phyloP scores from a whole-genome alignment of 2,888 invertebrate species.

The Sinelater perroti region DNA sequence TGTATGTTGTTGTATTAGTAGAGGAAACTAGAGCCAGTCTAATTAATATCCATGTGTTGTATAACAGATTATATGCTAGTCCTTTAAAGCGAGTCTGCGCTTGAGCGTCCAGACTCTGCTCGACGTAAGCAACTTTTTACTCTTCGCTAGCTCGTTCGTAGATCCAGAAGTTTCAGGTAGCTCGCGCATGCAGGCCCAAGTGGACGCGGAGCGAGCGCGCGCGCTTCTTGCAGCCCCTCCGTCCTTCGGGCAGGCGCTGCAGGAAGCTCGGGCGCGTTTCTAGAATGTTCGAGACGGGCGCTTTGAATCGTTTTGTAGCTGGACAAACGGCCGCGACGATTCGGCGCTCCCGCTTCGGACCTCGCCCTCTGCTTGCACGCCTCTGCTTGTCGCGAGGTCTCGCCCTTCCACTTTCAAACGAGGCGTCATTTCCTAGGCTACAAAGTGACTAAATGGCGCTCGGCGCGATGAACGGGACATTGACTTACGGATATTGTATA shows the following conservation, averaged over 20 bases:
- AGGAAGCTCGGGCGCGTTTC: too few species aligned
- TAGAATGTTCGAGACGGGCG: too few species aligned
- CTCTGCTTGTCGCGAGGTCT: too few species aligned
- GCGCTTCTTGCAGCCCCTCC: too few species aligned
- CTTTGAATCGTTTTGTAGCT: too few species aligned
- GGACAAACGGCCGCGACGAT: too few species aligned
- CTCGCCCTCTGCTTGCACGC: too few species aligned
- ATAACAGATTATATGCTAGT: slow-evolving; percentile 30
- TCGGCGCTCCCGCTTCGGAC: too few species aligned
- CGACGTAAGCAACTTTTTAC: slow-evolving; percentile 8
- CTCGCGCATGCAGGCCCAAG: slow-evolving; percentile 7
- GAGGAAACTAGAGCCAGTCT: slow-evolving; percentile 24
- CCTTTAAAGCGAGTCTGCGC: slow-evolving; percentile 19
- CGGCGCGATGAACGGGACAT: not conserved
- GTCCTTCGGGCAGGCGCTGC: too few species aligned
- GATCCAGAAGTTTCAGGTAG: slow-evolving; percentile 9
- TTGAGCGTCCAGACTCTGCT: not conserved
- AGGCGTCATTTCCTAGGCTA: slow-evolving; percentile 22
- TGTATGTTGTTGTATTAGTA: slow-evolving; percentile 16
- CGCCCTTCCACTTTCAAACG: not conserved
- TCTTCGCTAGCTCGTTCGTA: slow-evolving; percentile 9
- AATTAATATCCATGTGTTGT: slow-evolving; percentile 32
- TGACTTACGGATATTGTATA: slow-evolving; percentile 22
- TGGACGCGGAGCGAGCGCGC: too few species aligned
- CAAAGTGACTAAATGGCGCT: slow-evolving; percentile 9